A percentile compares a stretch with the other conserved stretches of the same genome.
phyloP scores from a whole-genome alignment of 2,113 vertebrate species.

The Gallinago jamesoni region DNA sequence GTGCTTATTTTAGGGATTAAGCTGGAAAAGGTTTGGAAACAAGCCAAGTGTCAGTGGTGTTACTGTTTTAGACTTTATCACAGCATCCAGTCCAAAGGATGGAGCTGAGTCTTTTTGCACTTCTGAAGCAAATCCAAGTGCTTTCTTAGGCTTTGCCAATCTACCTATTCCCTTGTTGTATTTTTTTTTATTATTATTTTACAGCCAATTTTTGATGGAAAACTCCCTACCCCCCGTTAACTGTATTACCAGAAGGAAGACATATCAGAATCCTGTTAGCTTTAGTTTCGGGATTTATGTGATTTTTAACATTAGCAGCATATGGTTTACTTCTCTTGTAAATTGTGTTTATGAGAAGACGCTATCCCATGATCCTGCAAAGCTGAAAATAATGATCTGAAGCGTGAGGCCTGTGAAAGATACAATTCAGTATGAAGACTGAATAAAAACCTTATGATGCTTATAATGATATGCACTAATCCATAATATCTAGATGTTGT shows the following conservation, averaged over 20 bases:
- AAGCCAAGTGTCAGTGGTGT: background rate
- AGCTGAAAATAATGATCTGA: background rate
- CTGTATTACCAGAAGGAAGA: background rate
- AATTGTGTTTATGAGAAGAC: background rate
- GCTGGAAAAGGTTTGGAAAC: conserved; percentile 8
- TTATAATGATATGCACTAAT: background rate
- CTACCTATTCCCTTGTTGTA: background rate
- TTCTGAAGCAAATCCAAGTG: background rate
- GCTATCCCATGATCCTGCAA: background rate
- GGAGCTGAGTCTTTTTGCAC: background rate
- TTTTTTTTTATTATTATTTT: background rate
- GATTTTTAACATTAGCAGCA: background rate
- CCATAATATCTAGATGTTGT: background rate
- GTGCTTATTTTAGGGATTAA: conserved; percentile 38
- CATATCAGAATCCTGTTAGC: background rate
- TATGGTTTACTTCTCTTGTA: background rate
- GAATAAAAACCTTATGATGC: background rate
- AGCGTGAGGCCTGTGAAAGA: background rate
- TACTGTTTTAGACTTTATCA: conserved; percentile 5
- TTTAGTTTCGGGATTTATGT: background rate
- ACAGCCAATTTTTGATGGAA: background rate
- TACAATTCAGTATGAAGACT: background rate
- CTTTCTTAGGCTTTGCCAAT: background rate
- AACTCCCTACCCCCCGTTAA: background rate
- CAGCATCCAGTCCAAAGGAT: background rate